Conservation (phyloP, 2,113 vertebrate species). For the Pogona vitticeps region DNA sequence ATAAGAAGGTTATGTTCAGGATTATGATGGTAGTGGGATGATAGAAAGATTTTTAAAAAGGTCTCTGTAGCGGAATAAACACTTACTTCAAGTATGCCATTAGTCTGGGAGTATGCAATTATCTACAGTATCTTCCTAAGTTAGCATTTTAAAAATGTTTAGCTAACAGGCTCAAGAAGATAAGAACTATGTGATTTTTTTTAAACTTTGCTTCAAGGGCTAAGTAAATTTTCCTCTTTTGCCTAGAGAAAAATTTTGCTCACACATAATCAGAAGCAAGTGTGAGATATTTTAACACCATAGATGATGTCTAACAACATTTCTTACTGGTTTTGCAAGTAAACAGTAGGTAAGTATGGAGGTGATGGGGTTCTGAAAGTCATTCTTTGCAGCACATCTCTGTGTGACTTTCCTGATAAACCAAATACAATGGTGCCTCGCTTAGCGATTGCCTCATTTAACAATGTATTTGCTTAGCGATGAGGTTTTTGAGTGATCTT, state of each 20-base stretch:
- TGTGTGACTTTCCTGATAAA: too few relatives aligned
- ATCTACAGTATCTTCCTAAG: neutral
- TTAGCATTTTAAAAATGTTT: neutral
- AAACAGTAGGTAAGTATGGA: too few relatives aligned
- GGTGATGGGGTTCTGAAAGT: too few relatives aligned
- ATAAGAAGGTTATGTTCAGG: neutral
- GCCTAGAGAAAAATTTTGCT: neutral
- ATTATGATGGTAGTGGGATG: neutral
- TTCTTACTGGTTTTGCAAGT: neutral
- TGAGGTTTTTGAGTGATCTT: too few relatives aligned
- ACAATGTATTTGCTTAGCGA: too few relatives aligned
- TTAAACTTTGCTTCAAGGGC: neutral
- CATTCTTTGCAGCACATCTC: too few relatives aligned
- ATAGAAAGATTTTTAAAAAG: neutral
- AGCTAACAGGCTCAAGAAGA: neutral
- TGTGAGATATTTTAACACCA: neutral
- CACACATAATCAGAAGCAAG: neutral
- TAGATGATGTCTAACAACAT: too few relatives aligned
- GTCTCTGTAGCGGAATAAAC: neutral
- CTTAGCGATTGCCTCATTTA: too few relatives aligned
- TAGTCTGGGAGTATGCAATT: neutral
- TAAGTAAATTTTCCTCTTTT: neutral
- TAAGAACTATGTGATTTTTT: neutral
- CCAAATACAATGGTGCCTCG: too few relatives aligned
- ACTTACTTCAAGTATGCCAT: neutral